A percentile compares a stretch with the other conserved stretches of the same genome.
These are phyloP conservation scores for Mesocricetus auratus DNA, from an alignment of 2,113 vertebrate genomes.

Conservation along the genomic window DNA sequence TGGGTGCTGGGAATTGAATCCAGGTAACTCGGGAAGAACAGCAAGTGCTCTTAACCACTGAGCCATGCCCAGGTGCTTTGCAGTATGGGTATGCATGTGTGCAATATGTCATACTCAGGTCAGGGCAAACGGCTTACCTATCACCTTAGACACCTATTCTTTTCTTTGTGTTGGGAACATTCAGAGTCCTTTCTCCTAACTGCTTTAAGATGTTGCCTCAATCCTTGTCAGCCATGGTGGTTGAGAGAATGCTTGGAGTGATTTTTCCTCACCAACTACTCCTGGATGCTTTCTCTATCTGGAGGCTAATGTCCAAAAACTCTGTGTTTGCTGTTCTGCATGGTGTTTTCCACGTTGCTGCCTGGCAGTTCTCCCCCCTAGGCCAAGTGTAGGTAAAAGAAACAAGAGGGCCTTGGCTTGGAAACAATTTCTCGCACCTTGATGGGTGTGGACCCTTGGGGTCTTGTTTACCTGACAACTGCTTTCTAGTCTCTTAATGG, in stretches of 20 bases:
- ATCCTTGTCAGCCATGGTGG: neutral
- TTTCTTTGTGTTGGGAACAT: neutral
- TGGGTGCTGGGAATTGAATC: too few species aligned
- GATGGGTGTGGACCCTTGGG: neutral
- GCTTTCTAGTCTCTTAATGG: conserved; percentile 8
- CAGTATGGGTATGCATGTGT: neutral
- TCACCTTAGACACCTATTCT: neutral
- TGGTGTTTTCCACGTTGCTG: neutral
- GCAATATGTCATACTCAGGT: neutral
- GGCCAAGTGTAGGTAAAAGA: neutral
- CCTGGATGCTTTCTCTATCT: neutral
- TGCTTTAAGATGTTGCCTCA: neutral
- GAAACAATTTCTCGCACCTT: neutral
- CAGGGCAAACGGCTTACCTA: neutral
- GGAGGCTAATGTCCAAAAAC: neutral
- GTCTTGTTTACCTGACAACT: neutral
- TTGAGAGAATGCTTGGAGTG: neutral
- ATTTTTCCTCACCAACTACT: neutral
- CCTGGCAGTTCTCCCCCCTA: neutral
- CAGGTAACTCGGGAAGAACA: too few species aligned
- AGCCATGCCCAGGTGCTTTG: too few species aligned
- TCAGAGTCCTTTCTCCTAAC: neutral
- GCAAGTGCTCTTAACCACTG: too few species aligned
- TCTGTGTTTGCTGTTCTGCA: neutral
- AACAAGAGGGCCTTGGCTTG: neutral